Conservation (phyloP, 2,113 vertebrate species). For the Strigops habroptila region DNA sequence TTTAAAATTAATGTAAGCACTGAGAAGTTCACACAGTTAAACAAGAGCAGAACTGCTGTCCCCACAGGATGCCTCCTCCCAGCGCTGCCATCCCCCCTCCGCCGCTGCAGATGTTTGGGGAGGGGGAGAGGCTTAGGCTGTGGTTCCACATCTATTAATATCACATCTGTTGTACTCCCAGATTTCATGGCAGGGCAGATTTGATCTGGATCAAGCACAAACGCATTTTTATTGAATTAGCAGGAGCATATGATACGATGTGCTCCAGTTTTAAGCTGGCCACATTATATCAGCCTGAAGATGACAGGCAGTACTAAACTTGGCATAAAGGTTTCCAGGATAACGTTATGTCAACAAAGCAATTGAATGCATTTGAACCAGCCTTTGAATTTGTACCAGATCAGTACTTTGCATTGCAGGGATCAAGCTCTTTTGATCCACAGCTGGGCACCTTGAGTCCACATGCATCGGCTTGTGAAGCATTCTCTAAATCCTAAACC, state of each 20-base stretch:
- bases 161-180: conserved; percentile 53
- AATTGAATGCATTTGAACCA: neutral
- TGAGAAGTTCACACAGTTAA: conserved; percentile 13
- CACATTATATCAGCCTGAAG: neutral
- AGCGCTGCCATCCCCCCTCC: neutral
- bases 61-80: conserved; percentile 33
- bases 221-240: conserved; percentile 46
- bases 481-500: neutral
- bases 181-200: conserved; percentile 12
- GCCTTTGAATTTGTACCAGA: neutral
- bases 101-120: conserved; percentile 15
- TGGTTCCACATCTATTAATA: conserved; percentile 51
- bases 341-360: neutral
- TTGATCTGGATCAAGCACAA: conserved; percentile 52
- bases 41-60: neutral
- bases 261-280: neutral
- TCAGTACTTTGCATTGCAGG: neutral
- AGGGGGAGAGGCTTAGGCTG: conserved; percentile 10
- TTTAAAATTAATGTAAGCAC: conserved; percentile 15
- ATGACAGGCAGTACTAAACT: neutral
- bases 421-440: neutral
- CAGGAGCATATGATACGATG: neutral
- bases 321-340: neutral
- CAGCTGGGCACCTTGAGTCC: neutral
- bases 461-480: neutral